These are phyloP conservation scores for Struthio camelus DNA, from an alignment of 2,113 vertebrate genomes.

Conservation along the genomic window DNA sequence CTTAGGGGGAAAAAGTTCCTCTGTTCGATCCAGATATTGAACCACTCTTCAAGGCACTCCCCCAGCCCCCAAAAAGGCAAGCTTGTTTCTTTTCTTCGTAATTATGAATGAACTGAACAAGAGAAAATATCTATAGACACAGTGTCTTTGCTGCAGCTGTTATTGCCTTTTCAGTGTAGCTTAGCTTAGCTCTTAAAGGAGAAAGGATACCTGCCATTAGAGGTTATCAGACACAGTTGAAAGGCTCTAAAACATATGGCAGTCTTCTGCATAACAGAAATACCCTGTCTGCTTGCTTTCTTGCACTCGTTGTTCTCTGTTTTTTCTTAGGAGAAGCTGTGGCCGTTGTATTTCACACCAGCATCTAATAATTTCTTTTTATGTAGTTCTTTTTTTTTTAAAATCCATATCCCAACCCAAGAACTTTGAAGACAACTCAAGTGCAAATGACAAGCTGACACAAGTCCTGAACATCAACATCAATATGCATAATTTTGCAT, in stretches of 20 bases:
- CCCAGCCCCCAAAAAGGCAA: slow-evolving; percentile 63
- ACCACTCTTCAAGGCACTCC: slow-evolving; percentile 65
- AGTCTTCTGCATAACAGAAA: slow-evolving; percentile 13
- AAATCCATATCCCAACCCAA: background rate
- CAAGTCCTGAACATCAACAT: slow-evolving; percentile 1
- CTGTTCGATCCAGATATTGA: slow-evolving; percentile 88
- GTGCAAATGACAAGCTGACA: slow-evolving; percentile 47
- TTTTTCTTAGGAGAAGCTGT: slow-evolving; percentile 10
- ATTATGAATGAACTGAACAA: slow-evolving; percentile 79
- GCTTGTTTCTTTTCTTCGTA: slow-evolving; percentile 78
- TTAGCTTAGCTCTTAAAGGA: slow-evolving; percentile 49
- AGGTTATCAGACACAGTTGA: slow-evolving; percentile 37
- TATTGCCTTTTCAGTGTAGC: slow-evolving; percentile 45
- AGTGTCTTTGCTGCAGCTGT: slow-evolving; percentile 63
- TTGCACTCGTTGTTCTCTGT: background rate
- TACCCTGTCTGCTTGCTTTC: background rate
- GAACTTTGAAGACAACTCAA: slow-evolving; percentile 58
- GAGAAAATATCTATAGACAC: slow-evolving; percentile 51
- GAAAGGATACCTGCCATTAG: slow-evolving; percentile 51
- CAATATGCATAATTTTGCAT: slow-evolving; percentile 42
- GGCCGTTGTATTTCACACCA: background rate
- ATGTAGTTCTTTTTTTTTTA: background rate
- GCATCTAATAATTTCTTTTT: background rate
- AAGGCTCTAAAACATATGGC: slow-evolving; percentile 23
- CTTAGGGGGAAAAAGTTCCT: slow-evolving; percentile 85